These are phyloP conservation scores for Bergia puertoricense DNA, from an alignment of 92 coral and sea anemone species.

Conservation along the genomic window DNA sequence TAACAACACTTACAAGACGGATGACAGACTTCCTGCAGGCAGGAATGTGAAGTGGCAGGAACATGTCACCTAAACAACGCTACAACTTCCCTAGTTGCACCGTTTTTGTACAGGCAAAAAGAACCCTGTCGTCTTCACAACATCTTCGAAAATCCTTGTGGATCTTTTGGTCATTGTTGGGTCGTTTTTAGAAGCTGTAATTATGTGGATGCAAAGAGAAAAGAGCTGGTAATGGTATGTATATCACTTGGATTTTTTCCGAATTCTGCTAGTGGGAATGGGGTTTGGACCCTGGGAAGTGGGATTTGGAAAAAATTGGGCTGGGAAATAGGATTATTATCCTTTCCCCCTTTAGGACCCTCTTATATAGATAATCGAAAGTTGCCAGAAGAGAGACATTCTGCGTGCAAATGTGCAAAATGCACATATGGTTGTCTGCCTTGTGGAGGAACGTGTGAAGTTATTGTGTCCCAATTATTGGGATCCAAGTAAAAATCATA, in stretches of 20 bases:
- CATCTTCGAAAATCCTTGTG: background rate
- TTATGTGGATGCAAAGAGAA: background rate
- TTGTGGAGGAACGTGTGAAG: no score
- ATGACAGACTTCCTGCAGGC: slow-evolving; percentile 3
- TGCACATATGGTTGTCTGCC: no score
- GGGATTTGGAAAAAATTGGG: no score
- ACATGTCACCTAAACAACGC: background rate
- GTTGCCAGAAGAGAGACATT: no score
- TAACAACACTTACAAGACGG: background rate
- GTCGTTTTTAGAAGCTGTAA: background rate
- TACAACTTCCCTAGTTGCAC: background rate
- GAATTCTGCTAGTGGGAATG: background rate
- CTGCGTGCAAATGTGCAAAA: no score
- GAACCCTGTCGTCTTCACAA: no score
- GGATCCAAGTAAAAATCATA: no score
- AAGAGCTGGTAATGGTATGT: background rate
- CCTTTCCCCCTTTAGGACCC: no score
- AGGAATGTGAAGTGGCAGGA: slow-evolving; percentile 3
- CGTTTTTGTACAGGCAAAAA: background rate
- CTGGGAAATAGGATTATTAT: background rate
- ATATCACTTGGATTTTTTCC: background rate
- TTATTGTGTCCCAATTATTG: no score
- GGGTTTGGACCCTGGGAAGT: no score
- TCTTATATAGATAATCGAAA: no score
- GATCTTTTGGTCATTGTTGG: background rate